A percentile compares a stretch with the other conserved stretches of the same genome.
Evolutionary conservation across 2,113 vertebrate species (phyloP).

Genomic region (Catharus fuscescens): DNA sequence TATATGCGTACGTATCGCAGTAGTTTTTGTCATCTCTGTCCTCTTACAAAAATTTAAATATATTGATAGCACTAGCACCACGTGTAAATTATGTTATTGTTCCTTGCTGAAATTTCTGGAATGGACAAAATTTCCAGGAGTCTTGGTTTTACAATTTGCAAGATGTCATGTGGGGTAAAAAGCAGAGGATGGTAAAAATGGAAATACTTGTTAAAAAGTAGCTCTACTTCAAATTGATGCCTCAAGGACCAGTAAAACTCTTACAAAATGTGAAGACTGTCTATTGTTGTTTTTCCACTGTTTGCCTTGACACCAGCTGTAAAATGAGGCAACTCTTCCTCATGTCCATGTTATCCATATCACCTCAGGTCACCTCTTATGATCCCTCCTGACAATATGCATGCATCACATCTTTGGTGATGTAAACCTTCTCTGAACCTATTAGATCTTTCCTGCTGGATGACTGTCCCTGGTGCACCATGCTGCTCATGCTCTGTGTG

Average conservation of each 20-base stretch:
- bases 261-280: background rate
- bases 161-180: background rate
- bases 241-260: background rate
- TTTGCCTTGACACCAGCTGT: background rate
- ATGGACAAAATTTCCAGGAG: background rate
- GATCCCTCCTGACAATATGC: background rate
- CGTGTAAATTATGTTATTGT: background rate
- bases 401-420: background rate
- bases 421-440: background rate
- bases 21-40: background rate
- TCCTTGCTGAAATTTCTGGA: background rate
- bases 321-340: background rate
- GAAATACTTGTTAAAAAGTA: background rate
- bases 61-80: background rate
- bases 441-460: background rate
- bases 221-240: background rate
- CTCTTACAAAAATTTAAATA: background rate
- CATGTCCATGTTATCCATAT: fast-evolving
- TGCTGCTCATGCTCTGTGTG: background rate
- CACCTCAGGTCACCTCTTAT: background rate
- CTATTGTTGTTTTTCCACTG: background rate
- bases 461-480: background rate
- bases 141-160: background rate
- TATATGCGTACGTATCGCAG: background rate
- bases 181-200: background rate